Percentiles rank a stretch among this genome's conserved stretches.
Conservation (phyloP, 2,113 vertebrate genomes). For the Silurus asotus region DNA sequence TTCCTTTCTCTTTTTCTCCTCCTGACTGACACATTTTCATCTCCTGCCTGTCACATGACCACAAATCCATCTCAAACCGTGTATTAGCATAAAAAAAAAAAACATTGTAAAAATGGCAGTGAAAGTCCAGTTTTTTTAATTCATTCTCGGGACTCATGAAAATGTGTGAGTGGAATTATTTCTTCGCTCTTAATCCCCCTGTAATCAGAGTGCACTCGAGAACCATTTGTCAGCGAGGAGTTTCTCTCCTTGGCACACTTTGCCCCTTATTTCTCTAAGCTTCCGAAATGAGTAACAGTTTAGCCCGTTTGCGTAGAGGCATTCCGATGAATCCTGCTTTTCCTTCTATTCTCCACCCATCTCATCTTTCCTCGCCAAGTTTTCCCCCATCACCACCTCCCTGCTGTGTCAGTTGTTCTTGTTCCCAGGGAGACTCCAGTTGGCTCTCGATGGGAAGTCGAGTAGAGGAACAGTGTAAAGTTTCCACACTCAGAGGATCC, state of each 20-base stretch:
- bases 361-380: neutral
- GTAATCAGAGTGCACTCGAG: conserved; percentile 9
- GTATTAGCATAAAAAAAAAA: neutral
- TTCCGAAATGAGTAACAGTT: conserved; percentile 8
- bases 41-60: conserved; percentile 37
- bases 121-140: neutral
- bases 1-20: neutral
- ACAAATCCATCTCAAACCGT: neutral
- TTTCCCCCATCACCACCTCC: neutral
- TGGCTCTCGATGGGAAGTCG: neutral
- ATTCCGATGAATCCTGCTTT: conserved; percentile 3
- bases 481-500: neutral
- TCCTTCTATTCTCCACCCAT: neutral
- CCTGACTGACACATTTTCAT: conserved; percentile 60
- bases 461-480: conserved; percentile 1
- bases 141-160: neutral
- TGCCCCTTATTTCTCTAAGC: neutral
- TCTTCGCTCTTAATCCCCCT: neutral
- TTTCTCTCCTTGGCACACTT: conserved; percentile 9
- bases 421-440: neutral
- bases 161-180: conserved; percentile 12
- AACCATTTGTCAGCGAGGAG: neutral
- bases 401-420: neutral
- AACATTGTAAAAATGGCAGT: neutral
- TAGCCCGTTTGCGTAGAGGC: neutral